A percentile compares a stretch with the other conserved stretches of the same genome.
These are phyloP conservation scores for Lineus longissimus DNA, from an alignment of 1,140 invertebrate species.

Conservation along the genomic window DNA sequence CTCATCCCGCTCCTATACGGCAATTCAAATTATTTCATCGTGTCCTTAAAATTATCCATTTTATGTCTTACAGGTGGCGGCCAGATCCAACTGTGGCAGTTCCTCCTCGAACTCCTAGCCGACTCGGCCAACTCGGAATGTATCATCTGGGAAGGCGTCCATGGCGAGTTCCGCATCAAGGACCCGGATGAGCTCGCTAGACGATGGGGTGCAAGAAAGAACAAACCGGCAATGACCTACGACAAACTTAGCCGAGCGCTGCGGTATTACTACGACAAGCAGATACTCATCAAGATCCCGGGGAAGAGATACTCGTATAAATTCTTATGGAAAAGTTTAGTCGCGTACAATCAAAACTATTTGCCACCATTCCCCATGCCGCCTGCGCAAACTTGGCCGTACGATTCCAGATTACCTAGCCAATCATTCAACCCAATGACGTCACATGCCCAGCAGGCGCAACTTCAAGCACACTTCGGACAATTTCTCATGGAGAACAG, in stretches of 20 bases:
- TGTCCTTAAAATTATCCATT: too few species aligned
- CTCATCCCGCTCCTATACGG: too few species aligned
- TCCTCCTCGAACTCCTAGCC: constrained; percentile 90
- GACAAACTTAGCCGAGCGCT: constrained; percentile 96
- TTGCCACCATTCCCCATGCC: too few species aligned
- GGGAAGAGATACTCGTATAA: constrained; percentile 92
- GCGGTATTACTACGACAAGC: constrained; percentile 73
- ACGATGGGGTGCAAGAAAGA: constrained; percentile 96
- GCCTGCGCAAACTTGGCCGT: too few species aligned
- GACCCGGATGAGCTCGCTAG: constrained; percentile 97
- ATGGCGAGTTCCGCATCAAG: constrained; percentile 94
- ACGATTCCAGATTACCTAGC: too few species aligned
- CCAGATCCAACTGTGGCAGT: constrained; percentile 98
- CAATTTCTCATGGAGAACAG: too few species aligned
- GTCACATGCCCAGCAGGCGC: too few species aligned
- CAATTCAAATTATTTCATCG: too few species aligned
- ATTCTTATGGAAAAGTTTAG: constrained; percentile 56
- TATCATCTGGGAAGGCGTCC: constrained; percentile 94
- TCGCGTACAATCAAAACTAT: too few species aligned
- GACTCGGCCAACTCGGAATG: constrained; percentile 76
- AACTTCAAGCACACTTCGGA: too few species aligned
- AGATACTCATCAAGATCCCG: constrained; percentile 62
- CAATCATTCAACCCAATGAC: too few species aligned
- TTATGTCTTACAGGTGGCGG: constrained; percentile 69
- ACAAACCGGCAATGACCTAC: constrained; percentile 99